A percentile compares a stretch with the other conserved stretches of the same genome.
phyloP scores from a whole-genome alignment of 2,113 vertebrate genomes.

The Cervus canadensis region DNA sequence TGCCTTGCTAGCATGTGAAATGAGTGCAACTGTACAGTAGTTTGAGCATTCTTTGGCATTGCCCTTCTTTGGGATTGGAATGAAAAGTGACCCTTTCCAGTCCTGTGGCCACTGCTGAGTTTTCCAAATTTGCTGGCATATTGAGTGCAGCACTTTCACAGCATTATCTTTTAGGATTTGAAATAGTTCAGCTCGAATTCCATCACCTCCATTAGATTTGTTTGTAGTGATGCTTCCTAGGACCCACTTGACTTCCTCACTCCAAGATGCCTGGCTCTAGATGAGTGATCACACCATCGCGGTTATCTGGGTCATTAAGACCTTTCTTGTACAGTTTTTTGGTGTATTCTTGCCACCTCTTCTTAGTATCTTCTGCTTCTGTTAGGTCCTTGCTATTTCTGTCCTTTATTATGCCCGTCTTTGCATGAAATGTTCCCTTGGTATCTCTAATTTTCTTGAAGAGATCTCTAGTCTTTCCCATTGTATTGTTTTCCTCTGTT shows the following conservation, averaged over 20 bases:
- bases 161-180: background rate
- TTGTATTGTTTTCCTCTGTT: background rate
- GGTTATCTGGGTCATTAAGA: background rate
- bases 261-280: background rate
- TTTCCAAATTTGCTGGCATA: background rate
- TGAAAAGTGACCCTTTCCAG: background rate
- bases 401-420: background rate
- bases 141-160: background rate
- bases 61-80: background rate
- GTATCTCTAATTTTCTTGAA: background rate
- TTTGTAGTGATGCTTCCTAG: background rate
- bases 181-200: background rate
- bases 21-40: background rate
- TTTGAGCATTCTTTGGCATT: background rate
- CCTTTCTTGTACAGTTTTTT: background rate
- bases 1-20: background rate
- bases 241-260: background rate
- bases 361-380: background rate
- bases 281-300: too few species aligned
- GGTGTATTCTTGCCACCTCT: background rate
- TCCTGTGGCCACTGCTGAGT: background rate
- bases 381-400: background rate
- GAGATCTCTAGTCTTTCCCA: background rate
- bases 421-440: background rate
- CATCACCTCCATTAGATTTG: background rate